phyloP scores from a whole-genome alignment of 2,113 vertebrate genomes.

The Prietella phreatophila region DNA sequence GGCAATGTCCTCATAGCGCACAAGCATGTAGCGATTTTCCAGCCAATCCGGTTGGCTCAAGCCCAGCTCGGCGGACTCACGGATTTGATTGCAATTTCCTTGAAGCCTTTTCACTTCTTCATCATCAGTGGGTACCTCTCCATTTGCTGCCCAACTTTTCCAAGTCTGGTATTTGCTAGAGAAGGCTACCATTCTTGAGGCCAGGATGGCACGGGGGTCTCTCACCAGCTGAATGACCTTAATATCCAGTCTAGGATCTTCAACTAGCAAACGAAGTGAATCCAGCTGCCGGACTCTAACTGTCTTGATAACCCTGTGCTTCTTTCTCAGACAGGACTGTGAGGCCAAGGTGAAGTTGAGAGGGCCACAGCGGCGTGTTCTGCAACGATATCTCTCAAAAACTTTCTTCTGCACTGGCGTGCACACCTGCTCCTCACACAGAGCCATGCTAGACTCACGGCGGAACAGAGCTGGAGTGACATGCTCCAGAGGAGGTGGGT shows the following conservation, averaged over 20 bases:
- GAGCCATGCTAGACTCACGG: conserved; percentile 84
- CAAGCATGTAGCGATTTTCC: conserved; percentile 86
- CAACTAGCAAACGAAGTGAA: conserved; percentile 81
- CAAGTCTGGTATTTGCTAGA: conserved; percentile 85
- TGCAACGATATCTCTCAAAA: conserved; percentile 89
- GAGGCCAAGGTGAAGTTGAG: conserved; percentile 88
- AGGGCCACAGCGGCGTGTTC: conserved; percentile 84
- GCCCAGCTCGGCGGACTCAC: conserved; percentile 84
- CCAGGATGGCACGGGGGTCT: conserved; percentile 89
- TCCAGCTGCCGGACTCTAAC: conserved; percentile 88
- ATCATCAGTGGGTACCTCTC: conserved; percentile 76
- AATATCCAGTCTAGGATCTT: conserved; percentile 86
- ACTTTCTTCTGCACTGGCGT: conserved; percentile 79
- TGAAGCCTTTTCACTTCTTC: conserved; percentile 85
- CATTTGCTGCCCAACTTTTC: conserved; percentile 86
- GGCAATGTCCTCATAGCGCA: conserved; percentile 94
- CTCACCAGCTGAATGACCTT: conserved; percentile 91
- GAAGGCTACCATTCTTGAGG: conserved; percentile 93
- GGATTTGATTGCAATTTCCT: conserved; percentile 88
- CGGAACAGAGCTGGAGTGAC: conserved; percentile 85
- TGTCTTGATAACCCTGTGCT: conserved; percentile 85
- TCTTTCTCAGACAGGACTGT: conserved; percentile 82
- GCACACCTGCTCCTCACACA: conserved; percentile 89
- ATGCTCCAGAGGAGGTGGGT: conserved; percentile 77
- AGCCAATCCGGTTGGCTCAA: conserved; percentile 84